Evolutionary conservation across 2,797 vertebrate species (phyloP), one percentile per base, ranked within the genome.

Genomic region (Phalanger gymnotis): DNA sequence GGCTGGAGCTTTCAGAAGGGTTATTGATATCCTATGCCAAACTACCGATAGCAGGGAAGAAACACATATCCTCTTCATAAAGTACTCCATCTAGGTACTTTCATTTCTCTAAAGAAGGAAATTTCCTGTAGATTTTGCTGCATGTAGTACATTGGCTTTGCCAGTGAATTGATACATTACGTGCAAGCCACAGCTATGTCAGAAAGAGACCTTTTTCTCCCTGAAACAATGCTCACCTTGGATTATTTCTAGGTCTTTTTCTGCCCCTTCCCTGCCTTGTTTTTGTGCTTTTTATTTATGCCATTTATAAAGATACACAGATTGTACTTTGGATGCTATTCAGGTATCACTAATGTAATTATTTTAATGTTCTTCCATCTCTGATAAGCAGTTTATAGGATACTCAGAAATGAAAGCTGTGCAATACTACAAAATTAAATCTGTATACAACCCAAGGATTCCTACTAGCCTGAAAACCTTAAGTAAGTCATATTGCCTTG

Each of bases 361-460:
- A 91, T 92, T 94, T 66, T 14, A 96, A 93, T 5, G 0, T 91
- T 55, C 47, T 91, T 81, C 81, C 4, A 25, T 92, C 93, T 93
- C 61, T 90, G 93, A 95, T n/a, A 89, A 91, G 57, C 5, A 53
- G 47, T n/a, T 87, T 91, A 91, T 4, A 56, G 55, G 40, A 91
- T 22, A 54, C 30, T 47, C n/a, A 93, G 92, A 95, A 81, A 92
- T 55, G 34, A 27, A 94, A 31, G 58, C 93, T 91, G 92, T 55
- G 40, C 93, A 95, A 96, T 91, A 90, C 16, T 53, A 53, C 19
- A 54, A 90, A 53, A 90, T 54, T 66, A 92, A 53, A 90, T 53
- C 2, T 92, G 52, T 94, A 96, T 91, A 27, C 51, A 81, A 95
- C 94, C 31, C 51, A 92, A 57, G 95, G 40, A 34, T 34, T 57